Base-by-base conservation (phyloP, 2,797 vertebrate species). In the Denticeps clupeoides region DNA sequence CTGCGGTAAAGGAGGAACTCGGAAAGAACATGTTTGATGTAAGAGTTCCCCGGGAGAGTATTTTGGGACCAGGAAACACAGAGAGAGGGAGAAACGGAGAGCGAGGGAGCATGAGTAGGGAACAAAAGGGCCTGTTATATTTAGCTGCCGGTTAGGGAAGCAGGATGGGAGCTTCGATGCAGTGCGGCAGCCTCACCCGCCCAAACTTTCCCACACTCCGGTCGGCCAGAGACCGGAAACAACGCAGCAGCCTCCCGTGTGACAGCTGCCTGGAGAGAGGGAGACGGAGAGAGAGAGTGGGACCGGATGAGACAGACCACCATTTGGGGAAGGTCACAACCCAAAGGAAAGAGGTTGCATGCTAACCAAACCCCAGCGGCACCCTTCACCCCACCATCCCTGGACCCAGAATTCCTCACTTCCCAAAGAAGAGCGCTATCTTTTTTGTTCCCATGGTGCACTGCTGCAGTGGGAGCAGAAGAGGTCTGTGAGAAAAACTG, bases 141-240 rank as follows among this genome's bases (percentile, higher is more conserved):
- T 82, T 79, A 83, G 81, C 50, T 3, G 55, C 46, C 18, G 54
- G 51, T 51, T 69, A 79, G 80, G 80, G 80, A 82, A 81, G 72
- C 67, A 63, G 70, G 68, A 72, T 57, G 65, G 65, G 56, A 63
- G 60, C 33, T 43, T 71, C 68, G 69, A 71, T 51, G 6, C n/a
- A n/a, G n/a, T n/a, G n/a, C 55, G 49, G 60, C 23, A 45, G 60
- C 64, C 65, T 69, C 70, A 59, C 59, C 59, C 35, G 38, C 4
- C 35, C 35, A 38, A 51, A 78, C 74, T 76, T 84, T 84, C 82
- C 82, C 82, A 84, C 82, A 83, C 77, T 80, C 75, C 54, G 38
- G 16, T 38, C 8, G 21, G 35, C 16, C 52, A 53, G 58, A 65
- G 60, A 65, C 71, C 68, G 70, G 81, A 80, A 78, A 65, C 52